Evolutionary conservation across 2,113 vertebrate species (phyloP).

Genomic region (Mobula hypostoma): DNA sequence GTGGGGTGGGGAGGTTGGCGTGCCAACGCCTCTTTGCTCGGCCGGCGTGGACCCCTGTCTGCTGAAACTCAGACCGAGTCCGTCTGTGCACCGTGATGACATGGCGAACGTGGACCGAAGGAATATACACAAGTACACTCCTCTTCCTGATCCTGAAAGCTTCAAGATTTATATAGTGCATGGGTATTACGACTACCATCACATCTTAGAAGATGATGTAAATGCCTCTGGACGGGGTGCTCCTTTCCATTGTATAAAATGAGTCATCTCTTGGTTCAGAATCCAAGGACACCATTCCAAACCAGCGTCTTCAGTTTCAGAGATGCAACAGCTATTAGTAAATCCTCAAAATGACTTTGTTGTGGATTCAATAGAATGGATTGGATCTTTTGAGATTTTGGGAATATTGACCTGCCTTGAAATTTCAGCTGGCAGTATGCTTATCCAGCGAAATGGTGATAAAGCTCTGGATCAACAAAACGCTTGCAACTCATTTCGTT

Average conservation of each 20-base stretch:
- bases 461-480: too few species aligned
- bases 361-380: constrained; percentile 84
- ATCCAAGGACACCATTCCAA: constrained; percentile 78
- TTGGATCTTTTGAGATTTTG: constrained; percentile 87
- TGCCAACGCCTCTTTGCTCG: too few species aligned
- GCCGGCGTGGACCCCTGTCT: too few species aligned
- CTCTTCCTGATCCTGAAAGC: constrained; percentile 63
- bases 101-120: constrained; percentile 82
- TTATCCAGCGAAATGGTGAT: constrained; percentile 64
- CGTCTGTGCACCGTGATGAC: constrained; percentile 52
- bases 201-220: constrained; percentile 84
- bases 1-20: too few species aligned
- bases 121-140: constrained; percentile 75
- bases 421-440: constrained; percentile 84
- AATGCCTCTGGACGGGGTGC: constrained; percentile 93
- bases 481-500: too few species aligned
- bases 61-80: too few species aligned
- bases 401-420: constrained; percentile 75
- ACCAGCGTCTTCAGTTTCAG: constrained; percentile 75
- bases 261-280: constrained; percentile 91
- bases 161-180: constrained; percentile 63
- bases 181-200: constrained; percentile 82
- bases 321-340: constrained; percentile 79
- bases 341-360: constrained; percentile 83
- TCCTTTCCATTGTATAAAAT: constrained; percentile 88